These are phyloP conservation scores for Pelusios castaneus DNA, from an alignment of 2,113 vertebrate genomes.

Conservation along the genomic window DNA sequence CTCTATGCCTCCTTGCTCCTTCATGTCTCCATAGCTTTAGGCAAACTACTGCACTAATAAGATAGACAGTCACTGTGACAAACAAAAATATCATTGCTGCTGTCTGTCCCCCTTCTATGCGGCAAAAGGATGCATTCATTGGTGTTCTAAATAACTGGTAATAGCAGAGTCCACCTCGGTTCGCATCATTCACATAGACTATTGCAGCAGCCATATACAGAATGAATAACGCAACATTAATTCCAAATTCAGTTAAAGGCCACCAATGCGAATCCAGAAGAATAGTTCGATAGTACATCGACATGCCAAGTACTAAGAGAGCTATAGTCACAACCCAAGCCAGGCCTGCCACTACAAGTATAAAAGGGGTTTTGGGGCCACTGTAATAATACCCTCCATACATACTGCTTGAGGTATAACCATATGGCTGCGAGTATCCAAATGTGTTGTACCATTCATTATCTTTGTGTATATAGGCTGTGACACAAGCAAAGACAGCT, in stretches of 20 bases:
- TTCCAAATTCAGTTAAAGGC: conserved; percentile 90
- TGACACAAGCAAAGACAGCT: conserved; percentile 93
- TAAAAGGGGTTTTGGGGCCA: conserved; percentile 91
- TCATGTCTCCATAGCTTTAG: conserved; percentile 95
- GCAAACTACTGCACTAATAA: conserved; percentile 84
- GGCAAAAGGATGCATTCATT: conserved; percentile 86
- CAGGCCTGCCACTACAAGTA: conserved; percentile 88
- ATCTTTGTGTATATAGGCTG: conserved; percentile 94
- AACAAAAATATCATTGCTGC: conserved; percentile 93
- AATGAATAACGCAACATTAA: conserved; percentile 86
- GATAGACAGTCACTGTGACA: conserved; percentile 85
- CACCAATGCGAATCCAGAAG: conserved; percentile 94
- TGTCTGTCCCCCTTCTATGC: conserved; percentile 90
- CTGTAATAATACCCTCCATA: conserved; percentile 83
- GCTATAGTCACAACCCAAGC: conserved; percentile 90
- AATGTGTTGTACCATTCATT: conserved; percentile 96
- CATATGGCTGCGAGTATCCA: conserved; percentile 84
- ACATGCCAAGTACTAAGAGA: conserved; percentile 91
- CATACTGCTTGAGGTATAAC: conserved; percentile 71
- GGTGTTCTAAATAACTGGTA: conserved; percentile 87
- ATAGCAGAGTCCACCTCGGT: conserved; percentile 90
- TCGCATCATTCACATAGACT: conserved; percentile 90
- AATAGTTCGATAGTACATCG: conserved; percentile 93
- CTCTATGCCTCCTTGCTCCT: conserved; percentile 81
- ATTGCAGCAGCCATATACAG: conserved; percentile 87